phyloP scores from a whole-genome alignment of 2,888 invertebrate genomes.

The Hyalella azteca region DNA sequence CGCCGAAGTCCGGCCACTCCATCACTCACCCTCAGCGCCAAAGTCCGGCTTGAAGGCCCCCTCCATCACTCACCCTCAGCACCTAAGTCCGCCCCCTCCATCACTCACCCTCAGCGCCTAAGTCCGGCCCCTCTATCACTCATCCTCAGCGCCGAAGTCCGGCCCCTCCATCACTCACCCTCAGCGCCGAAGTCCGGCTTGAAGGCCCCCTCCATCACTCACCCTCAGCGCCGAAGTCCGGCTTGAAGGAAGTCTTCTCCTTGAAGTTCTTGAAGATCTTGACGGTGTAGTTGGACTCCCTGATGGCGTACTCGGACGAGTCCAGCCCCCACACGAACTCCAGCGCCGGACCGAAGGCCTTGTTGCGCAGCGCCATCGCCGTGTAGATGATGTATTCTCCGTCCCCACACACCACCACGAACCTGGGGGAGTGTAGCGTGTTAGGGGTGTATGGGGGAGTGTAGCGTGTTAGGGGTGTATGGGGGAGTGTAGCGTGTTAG shows the following conservation, averaged over 20 bases:
- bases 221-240: slow-evolving; percentile 96
- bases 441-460: too few relatives aligned
- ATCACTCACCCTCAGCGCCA: not conserved
- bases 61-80: not conserved
- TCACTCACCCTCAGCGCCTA: not conserved
- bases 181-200: not conserved
- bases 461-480: too few relatives aligned
- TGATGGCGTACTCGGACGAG: slow-evolving; percentile 80
- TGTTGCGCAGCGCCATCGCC: slow-evolving; percentile 97
- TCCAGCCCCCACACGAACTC: slow-evolving; percentile 99
- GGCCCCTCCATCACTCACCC: not conserved
- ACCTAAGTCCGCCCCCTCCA: not conserved
- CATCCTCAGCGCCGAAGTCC: not conserved
- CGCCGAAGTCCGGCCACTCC: slow-evolving; percentile 85
- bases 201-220: not conserved
- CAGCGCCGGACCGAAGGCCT: slow-evolving; percentile 96
- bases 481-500: too few relatives aligned
- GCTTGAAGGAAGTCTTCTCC: slow-evolving; percentile 92
- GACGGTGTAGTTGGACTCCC: slow-evolving; percentile 88
- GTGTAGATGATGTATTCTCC: slow-evolving; percentile 99
- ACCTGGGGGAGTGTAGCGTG: slow-evolving; percentile 64
- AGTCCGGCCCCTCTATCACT: too few relatives aligned
- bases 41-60: not conserved
- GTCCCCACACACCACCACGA: slow-evolving; percentile 96
- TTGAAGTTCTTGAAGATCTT: slow-evolving; percentile 98